Evolutionary conservation across 2,888 invertebrate genomes (phyloP), one percentile per base, ranked within the genome.

Genomic region (Rhimphoctona megacephalus): DNA sequence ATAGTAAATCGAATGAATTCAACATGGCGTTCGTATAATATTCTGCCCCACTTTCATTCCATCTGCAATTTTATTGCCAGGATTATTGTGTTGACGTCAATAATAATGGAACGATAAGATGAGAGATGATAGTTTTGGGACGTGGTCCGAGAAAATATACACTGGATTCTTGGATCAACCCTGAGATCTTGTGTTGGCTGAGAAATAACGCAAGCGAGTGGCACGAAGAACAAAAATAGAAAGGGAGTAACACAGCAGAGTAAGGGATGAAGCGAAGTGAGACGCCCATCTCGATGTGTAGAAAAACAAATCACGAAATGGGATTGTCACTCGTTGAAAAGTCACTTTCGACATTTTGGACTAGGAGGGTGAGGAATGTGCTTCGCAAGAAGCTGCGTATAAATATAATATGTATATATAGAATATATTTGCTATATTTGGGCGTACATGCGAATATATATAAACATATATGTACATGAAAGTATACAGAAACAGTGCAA

Each of bases 301-400:
- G 73, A 49, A 46, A 64, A 67, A 85, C 61, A 87, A 87, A 85
- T 85, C 73, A 77, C 83, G 78, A 85, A 85, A 87, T 83, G 81
- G 83, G 70, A 87, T 87, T 85, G 85, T 87, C 85, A 85, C 81
- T 83, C 78, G 77, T 69, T 83, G 81, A 83, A 86, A 86, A 83
- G 83, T 83, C 80, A 66, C 72, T 81, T 67, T 83, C 77, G 83
- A 83, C 72, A 70, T 76, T 52, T 83, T 49, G n/a, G 57, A 76
- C 66, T 57, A 22, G 17, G 66, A 76, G 70, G 46, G 30, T 64
- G 76, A 22, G 9, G 22, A 17, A 79, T 69, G 39, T 61, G 46
- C 69, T 54, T 43, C 61, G 49, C 46, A 54, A 30, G 43, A 73
- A 61, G 36, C 49, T 57, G 30, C 25, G 73, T 57, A 67, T 54